Conservation (phyloP, 1,140 invertebrate genomes). For the Pristionchus pacificus region DNA sequence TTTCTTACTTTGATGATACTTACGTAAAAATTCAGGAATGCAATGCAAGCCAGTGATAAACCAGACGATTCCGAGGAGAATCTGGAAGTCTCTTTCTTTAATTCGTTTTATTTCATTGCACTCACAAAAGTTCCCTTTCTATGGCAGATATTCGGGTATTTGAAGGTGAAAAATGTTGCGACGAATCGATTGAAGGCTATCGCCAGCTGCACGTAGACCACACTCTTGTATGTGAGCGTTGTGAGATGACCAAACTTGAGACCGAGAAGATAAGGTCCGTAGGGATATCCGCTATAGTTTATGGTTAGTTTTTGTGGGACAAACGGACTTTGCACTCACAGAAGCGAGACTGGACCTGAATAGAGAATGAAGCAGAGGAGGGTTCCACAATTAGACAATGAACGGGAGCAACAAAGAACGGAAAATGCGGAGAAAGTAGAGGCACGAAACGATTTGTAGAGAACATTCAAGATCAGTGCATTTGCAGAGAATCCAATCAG, state of each 20-base stretch:
- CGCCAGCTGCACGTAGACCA: not conserved
- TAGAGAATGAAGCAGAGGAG: not conserved
- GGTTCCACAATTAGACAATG: not conserved
- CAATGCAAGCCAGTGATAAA: not conserved
- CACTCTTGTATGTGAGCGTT: not conserved
- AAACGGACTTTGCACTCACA: not conserved
- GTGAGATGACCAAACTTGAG: not conserved
- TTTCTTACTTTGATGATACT: not conserved
- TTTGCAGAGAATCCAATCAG: not conserved
- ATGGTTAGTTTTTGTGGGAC: not conserved
- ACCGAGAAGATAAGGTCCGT: not conserved
- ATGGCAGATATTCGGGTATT: not conserved
- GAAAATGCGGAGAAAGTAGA: not conserved
- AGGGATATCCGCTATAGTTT: not conserved
- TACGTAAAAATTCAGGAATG: not conserved
- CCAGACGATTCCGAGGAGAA: not conserved
- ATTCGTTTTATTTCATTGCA: not conserved
- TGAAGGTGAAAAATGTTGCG: not conserved
- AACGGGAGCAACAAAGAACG: not conserved
- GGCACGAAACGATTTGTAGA: not conserved
- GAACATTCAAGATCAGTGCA: not conserved
- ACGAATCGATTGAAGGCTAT: not conserved
- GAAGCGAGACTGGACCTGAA: not conserved
- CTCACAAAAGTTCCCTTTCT: not conserved
- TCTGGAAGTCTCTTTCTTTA: not conserved